These are phyloP conservation scores for Trisateles emortualis DNA, from an alignment of 2,888 invertebrate genomes.

Conservation along the genomic window DNA sequence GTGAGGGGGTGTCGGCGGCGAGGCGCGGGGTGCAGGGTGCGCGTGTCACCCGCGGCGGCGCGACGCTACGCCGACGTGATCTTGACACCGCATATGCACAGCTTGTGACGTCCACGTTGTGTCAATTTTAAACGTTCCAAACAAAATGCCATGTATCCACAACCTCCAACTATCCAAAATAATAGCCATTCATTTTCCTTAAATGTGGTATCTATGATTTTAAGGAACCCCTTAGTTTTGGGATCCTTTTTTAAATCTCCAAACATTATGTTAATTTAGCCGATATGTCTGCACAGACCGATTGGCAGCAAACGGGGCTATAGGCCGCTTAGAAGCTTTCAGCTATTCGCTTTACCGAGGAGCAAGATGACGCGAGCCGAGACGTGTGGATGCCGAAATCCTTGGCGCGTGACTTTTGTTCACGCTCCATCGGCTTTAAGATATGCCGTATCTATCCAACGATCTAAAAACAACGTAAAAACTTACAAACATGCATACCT, in stretches of 20 bases:
- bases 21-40: constrained; percentile 50
- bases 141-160: constrained; percentile 49
- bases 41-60: constrained; percentile 75
- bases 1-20: constrained; percentile 42
- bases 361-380: constrained; percentile 49
- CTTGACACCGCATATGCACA: constrained; percentile 83
- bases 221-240: constrained; percentile 34
- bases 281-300: constrained; percentile 23
- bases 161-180: no score
- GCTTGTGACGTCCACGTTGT: constrained; percentile 70
- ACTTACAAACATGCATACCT: constrained; percentile 63
- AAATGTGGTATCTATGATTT: constrained; percentile 27
- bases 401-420: constrained; percentile 81
- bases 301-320: constrained; percentile 11
- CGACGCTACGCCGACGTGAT: constrained; percentile 77
- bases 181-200: no score
- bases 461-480: constrained; percentile 67
- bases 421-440: constrained; percentile 78
- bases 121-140: constrained; percentile 53
- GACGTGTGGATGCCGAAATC: constrained; percentile 75
- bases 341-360: constrained; percentile 44
- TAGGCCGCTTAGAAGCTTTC: constrained; percentile 26
- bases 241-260: constrained; percentile 24
- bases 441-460: constrained; percentile 74
- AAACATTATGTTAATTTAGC: constrained; percentile 30